phyloP scores from a whole-genome alignment of 2,113 vertebrate genomes.

The Crotalus helleri region DNA sequence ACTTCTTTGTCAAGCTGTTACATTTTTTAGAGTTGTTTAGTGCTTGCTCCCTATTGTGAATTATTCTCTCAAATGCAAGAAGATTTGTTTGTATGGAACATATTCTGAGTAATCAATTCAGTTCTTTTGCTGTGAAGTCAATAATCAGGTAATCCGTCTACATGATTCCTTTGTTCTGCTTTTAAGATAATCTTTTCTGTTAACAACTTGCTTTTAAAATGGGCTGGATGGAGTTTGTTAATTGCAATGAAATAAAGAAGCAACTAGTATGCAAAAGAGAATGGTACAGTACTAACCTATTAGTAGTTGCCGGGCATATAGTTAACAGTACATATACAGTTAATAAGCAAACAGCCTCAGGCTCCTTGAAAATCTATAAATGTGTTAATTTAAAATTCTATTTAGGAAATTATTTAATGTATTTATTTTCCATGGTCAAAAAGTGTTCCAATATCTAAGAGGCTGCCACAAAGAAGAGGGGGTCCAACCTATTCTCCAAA shows the following conservation, averaged over 20 bases:
- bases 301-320: conserved; percentile 43
- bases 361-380: conserved; percentile 46
- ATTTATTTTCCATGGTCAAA: conserved; percentile 12
- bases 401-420: neutral
- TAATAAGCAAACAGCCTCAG: conserved; percentile 45
- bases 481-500: neutral
- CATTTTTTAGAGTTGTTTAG: conserved; percentile 41
- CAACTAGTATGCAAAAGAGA: conserved; percentile 28
- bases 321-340: conserved; percentile 52
- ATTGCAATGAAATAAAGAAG: neutral
- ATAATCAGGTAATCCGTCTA: conserved; percentile 18
- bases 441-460: neutral
- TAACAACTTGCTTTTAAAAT: conserved; percentile 39
- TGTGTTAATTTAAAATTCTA: neutral
- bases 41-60: conserved; percentile 40
- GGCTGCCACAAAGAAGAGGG: neutral
- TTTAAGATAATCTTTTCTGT: conserved; percentile 31
- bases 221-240: neutral
- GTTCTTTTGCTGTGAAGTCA: conserved; percentile 42
- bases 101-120: conserved; percentile 41
- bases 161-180: conserved; percentile 39
- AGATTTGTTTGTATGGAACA: conserved; percentile 44
- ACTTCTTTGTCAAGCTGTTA: conserved; percentile 50
- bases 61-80: conserved; percentile 52
- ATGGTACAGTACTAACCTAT: conserved; percentile 38